Evolutionary conservation across 2,888 invertebrate genomes (phyloP), one percentile per base, ranked within the genome.

Genomic region (Ochropleura leucogaster): DNA sequence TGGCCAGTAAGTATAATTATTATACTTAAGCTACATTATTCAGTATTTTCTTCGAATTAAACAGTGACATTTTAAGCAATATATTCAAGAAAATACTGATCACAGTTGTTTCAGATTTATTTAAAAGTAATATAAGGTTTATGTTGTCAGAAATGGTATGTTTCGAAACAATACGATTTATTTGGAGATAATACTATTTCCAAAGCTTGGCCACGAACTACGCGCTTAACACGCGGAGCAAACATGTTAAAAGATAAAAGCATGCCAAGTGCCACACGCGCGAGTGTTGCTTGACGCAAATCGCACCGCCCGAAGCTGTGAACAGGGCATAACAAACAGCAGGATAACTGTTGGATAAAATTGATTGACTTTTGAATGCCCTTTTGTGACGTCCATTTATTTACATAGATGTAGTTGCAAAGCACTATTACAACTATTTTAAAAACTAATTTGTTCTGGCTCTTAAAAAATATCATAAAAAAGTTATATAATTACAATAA

Each of bases 401-500:
- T 53, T 42, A 18, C 20, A 46, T 8, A 57, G 16, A 20, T 10
- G 18, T 40, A 60, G 6, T 40, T 71, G 14, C 10, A 12, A n/a
- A 5, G 9, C 18, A 3, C 1, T 60, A 16, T 77, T 40, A 14
- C 12, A 74, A 20, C 8, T 8, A 62, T 0, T 4, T 40, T 55
- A 44, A 42, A 59, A 68, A 44, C 42, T 68, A 72, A 46, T 79
- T 81, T 82, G 77, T 81, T 80, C 57, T 51, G 40, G n/a, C 6
- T 6, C 42, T 51, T 63, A 57, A 74, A 74, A 60, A 49, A 66
- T 55, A 20, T 44, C 40, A 49, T 67, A 42, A 16, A 18, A 47
- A 59, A 12, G 3, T 16, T n/a, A 47, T n/a, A 47, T 47, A 7
- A 30, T 65, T 47, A 40, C 3, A 46, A 42, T 40, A 9, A 16